phyloP scores from a whole-genome alignment of 2,113 vertebrate species.

The Brachyhypopomus gauderio region DNA sequence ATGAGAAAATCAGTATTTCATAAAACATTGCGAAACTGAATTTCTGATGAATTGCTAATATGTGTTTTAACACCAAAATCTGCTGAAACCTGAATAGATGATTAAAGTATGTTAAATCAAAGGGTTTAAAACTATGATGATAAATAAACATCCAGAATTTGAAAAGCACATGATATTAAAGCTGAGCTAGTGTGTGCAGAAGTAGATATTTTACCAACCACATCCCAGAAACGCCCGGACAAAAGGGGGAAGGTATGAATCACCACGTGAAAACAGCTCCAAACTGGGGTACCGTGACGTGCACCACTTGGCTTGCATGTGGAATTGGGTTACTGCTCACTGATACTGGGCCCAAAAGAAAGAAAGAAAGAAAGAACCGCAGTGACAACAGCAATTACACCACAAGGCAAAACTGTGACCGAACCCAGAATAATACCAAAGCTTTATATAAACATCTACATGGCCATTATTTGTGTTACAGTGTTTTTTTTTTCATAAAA shows the following conservation, averaged over 20 bases:
- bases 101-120: not conserved
- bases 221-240: conserved; percentile 64
- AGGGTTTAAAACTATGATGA: not conserved
- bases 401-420: not conserved
- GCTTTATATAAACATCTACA: not conserved
- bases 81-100: not conserved
- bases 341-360: not conserved
- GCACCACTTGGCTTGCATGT: conserved; percentile 33
- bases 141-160: conserved; percentile 27
- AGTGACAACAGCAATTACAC: not conserved
- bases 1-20: not conserved
- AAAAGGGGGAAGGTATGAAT: conserved; percentile 70
- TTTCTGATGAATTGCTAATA: no score
- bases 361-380: not conserved
- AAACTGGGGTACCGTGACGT: conserved; percentile 52
- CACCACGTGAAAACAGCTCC: conserved; percentile 59
- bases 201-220: conserved; percentile 55
- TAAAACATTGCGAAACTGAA: not conserved
- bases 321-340: no score
- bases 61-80: not conserved
- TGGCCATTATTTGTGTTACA: no score
- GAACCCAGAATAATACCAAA: no score
- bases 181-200: not conserved
- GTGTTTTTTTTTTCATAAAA: not conserved
- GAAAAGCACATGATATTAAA: conserved; percentile 33